Conservation (phyloP, 1,140 invertebrate species). For the Ostrea denselamellosa region DNA sequence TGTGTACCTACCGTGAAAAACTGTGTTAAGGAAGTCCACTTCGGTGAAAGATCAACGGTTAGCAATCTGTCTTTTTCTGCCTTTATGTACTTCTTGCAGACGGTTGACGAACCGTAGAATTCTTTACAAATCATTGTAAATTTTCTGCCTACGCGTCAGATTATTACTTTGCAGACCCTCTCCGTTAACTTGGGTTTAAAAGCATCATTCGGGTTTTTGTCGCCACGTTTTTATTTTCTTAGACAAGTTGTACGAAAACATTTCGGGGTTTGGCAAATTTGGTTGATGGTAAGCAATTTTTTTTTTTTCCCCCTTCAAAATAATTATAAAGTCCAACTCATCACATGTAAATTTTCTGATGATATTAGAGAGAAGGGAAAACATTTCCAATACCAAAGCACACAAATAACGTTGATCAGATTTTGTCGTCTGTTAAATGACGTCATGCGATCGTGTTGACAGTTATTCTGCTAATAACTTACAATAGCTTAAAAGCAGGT, state of each 20-base stretch:
- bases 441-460: no score
- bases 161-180: not conserved
- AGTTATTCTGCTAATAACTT: no score
- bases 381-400: no score
- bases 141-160: not conserved
- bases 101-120: conserved; percentile 52
- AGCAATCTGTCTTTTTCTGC: conserved; percentile 41
- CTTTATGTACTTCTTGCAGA: conserved; percentile 53
- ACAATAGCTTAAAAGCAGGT: no score
- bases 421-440: no score
- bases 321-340: no score
- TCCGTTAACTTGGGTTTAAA: not conserved
- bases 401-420: no score
- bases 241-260: not conserved
- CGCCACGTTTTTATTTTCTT: not conserved
- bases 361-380: no score
- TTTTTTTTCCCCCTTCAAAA: no score
- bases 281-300: no score
- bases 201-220: not conserved
- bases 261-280: not conserved
- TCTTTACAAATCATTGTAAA: conserved; percentile 49
- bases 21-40: conserved; percentile 52
- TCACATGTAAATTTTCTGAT: no score
- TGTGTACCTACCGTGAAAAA: conserved; percentile 53
- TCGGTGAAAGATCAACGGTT: conserved; percentile 48